Percentiles rank a stretch among this genome's conserved stretches.
Evolutionary conservation across 2,888 invertebrate species (phyloP).

Genomic region (Dioctria rufipes): DNA sequence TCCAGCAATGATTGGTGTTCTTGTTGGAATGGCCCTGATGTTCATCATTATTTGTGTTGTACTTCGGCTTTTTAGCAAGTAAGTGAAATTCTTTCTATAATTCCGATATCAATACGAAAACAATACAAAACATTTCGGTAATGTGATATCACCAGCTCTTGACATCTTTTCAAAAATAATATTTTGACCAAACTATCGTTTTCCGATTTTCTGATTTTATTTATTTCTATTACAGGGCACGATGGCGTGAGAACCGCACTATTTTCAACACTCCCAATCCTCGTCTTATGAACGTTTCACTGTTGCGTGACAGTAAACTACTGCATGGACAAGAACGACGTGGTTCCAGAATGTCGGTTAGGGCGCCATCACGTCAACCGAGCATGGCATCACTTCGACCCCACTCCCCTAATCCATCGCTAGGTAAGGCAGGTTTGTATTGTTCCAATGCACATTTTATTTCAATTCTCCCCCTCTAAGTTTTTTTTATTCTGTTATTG

Average conservation of each 20-base stretch:
- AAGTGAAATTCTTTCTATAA: constrained; percentile 68
- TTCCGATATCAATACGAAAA: too few species aligned
- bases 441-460: constrained; percentile 36
- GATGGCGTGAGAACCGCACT: constrained; percentile 92
- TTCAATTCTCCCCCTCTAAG: not conserved
- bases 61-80: constrained; percentile 93
- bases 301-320: constrained; percentile 85
- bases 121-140: too few species aligned
- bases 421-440: constrained; percentile 72
- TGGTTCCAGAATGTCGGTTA: constrained; percentile 84
- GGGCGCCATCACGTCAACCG: constrained; percentile 87
- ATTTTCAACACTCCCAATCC: constrained; percentile 96
- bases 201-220: not conserved
- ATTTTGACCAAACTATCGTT: not conserved
- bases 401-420: constrained; percentile 76
- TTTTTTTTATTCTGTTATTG: not conserved
- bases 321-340: constrained; percentile 83
- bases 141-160: too few species aligned
- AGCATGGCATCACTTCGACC: constrained; percentile 89
- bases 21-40: constrained; percentile 93
- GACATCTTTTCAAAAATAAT: not conserved
- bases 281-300: constrained; percentile 91
- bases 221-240: constrained; percentile 77
- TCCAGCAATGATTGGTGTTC: constrained; percentile 91
- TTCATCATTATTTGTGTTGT: constrained; percentile 95